These are phyloP conservation scores for Seladonia tumulorum DNA, from an alignment of 2,888 invertebrate species.

Conservation along the genomic window DNA sequence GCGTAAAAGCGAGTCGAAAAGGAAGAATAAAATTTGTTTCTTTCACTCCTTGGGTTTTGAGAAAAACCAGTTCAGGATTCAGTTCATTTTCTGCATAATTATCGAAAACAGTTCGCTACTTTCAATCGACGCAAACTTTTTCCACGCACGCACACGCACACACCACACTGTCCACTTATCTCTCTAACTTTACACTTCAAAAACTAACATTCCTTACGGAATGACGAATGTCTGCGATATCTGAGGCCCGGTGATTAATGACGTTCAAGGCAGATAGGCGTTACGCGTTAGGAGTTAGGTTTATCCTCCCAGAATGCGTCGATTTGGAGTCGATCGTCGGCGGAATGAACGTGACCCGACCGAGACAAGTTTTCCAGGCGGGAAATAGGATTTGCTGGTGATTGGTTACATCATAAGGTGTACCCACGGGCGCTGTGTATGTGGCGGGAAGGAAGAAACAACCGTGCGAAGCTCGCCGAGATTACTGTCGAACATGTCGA, in stretches of 20 bases:
- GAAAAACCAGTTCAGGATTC: no score
- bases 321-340: constrained; percentile 11
- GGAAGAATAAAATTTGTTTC: no score
- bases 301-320: neutral
- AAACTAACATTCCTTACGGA: neutral
- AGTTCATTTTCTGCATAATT: no score
- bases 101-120: neutral
- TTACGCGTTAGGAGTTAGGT: neutral
- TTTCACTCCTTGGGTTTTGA: no score
- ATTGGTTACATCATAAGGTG: constrained; percentile 59
- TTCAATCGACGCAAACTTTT: neutral
- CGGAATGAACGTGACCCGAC: constrained; percentile 50
- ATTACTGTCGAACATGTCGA: constrained; percentile 72
- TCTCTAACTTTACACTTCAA: neutral
- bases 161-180: neutral
- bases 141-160: no score
- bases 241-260: neutral
- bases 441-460: constrained; percentile 21
- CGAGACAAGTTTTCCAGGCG: constrained; percentile 40
- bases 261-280: neutral
- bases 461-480: constrained; percentile 60
- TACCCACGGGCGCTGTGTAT: constrained; percentile 23
- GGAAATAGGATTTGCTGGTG: constrained; percentile 62
- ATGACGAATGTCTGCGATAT: neutral
- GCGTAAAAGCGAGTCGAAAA: no score